Conservation (phyloP, 1,140 invertebrate genomes). For the Drosophila murphyi region DNA sequence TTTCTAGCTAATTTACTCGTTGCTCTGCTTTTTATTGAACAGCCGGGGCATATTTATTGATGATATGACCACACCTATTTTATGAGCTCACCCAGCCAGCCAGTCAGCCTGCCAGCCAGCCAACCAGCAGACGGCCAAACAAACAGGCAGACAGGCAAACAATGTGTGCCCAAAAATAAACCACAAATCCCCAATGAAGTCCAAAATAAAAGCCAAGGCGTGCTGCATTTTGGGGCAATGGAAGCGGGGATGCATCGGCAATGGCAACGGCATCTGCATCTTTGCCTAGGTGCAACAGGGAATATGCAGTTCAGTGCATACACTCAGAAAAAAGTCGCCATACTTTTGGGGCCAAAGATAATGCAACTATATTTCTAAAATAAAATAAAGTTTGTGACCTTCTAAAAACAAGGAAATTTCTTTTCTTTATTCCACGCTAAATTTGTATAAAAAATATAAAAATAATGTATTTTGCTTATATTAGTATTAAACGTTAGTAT, state of each 20-base stretch:
- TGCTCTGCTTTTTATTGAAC: constrained; percentile 76
- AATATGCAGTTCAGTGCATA: no score
- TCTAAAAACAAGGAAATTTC: no score
- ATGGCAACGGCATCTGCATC: constrained; percentile 24
- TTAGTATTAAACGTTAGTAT: no score
- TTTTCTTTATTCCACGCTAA: no score
- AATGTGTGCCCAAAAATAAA: constrained; percentile 63
- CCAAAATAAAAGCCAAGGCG: constrained; percentile 65
- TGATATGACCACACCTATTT: constrained; percentile 80
- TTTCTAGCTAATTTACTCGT: constrained; percentile 72
- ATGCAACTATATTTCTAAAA: no score
- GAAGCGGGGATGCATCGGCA: background rate
- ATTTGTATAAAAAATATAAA: no score
- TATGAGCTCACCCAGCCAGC: constrained; percentile 52
- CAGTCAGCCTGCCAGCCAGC: background rate
- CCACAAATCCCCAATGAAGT: constrained; percentile 73
- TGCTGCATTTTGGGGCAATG: constrained; percentile 44
- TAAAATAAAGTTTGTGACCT: no score
- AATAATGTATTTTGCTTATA: no score
- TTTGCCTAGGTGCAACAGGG: no score
- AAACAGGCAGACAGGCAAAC: background rate
- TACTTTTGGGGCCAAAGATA: no score
- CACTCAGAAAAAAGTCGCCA: no score
- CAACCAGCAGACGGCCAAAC: background rate
- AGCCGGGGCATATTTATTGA: constrained; percentile 72